Conservation (phyloP, 2,888 invertebrate species). For the Nymphalis urticae region DNA sequence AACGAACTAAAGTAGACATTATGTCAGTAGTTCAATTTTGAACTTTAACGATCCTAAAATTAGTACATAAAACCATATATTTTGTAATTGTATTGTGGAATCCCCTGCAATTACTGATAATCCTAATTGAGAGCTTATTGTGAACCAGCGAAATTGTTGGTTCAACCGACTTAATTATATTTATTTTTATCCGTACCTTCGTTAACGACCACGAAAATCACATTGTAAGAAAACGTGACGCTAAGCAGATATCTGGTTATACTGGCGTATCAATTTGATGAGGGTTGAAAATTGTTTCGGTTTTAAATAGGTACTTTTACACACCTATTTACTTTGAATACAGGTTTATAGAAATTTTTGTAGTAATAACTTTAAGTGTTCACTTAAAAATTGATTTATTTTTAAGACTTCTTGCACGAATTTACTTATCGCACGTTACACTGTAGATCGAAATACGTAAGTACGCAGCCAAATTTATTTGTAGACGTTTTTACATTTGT, state of each 20-base stretch:
- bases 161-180: slow-evolving; percentile 11
- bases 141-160: slow-evolving; percentile 4
- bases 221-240: slow-evolving; percentile 32
- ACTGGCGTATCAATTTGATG: slow-evolving; percentile 52
- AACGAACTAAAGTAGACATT: no score
- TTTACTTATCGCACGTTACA: no score
- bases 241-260: slow-evolving; percentile 30
- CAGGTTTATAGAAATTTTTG: no score
- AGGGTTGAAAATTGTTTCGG: slow-evolving; percentile 47
- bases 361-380: no score
- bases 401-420: no score
- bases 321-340: not conserved
- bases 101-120: not conserved
- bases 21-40: not conserved
- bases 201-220: slow-evolving; percentile 29
- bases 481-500: no score
- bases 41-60: no score
- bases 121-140: not conserved
- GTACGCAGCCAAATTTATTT: no score
- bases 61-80: not conserved
- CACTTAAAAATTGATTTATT: no score
- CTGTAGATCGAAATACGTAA: no score
- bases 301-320: not conserved
- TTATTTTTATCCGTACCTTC: slow-evolving; percentile 23
- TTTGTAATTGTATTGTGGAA: not conserved